A percentile compares a stretch with the other conserved stretches of the same genome.
phyloP scores from a whole-genome alignment of 1,140 invertebrate species.

The Sycophila sp. region DNA sequence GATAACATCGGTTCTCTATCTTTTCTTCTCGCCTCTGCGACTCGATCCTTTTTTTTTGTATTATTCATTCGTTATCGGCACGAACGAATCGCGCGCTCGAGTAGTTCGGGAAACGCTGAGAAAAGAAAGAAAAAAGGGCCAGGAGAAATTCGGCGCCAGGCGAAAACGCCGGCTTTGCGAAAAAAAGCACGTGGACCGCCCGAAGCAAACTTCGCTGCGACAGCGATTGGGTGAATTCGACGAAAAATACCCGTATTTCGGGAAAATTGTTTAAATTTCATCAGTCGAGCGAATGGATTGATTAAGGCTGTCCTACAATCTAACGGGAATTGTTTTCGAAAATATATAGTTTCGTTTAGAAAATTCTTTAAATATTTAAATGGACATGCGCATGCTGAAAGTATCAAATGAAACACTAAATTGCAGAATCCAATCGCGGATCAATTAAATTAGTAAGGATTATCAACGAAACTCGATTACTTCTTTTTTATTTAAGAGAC shows the following conservation, averaged over 20 bases:
- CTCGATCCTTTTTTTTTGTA: constrained; percentile 11
- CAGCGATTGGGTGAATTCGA: not conserved
- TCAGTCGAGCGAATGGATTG: not conserved
- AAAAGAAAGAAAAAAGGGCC: not conserved
- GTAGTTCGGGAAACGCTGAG: not conserved
- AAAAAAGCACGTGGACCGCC: constrained; percentile 4
- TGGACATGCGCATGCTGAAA: too few relatives aligned
- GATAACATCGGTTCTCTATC: constrained; percentile 23
- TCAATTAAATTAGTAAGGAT: too few relatives aligned
- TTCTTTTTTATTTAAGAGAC: too few relatives aligned
- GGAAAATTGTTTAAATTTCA: constrained; percentile 11
- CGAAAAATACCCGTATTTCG: not conserved
- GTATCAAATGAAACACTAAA: too few relatives aligned
- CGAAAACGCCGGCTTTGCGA: constrained; percentile 11
- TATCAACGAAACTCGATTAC: too few relatives aligned
- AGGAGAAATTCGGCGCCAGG: not conserved
- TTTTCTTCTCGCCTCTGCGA: not conserved
- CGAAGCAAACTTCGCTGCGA: not conserved
- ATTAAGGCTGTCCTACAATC: too few relatives aligned
- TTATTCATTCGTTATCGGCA: constrained; percentile 29
- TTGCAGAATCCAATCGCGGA: too few relatives aligned
- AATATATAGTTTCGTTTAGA: too few relatives aligned
- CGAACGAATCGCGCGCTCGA: constrained; percentile 22
- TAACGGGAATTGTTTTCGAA: too few relatives aligned
- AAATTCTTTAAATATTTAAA: too few relatives aligned